These are phyloP conservation scores for Dicrurus megarhynchus DNA, from an alignment of 2,113 vertebrate species.

Conservation along the genomic window DNA sequence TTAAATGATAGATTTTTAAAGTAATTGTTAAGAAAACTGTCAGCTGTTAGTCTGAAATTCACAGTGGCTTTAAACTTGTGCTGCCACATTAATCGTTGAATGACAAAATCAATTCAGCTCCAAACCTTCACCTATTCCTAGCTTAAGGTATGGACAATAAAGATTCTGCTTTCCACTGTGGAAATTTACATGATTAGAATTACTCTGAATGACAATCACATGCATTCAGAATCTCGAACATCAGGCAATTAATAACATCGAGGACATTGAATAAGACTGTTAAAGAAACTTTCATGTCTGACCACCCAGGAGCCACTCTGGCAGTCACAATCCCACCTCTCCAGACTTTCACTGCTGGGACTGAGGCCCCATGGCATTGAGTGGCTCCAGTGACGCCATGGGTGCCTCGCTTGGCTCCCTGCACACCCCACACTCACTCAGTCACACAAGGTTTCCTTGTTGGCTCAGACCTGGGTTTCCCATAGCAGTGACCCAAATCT, in stretches of 20 bases:
- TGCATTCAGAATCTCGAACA: background rate
- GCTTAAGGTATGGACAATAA: background rate
- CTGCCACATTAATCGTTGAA: background rate
- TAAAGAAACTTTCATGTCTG: background rate
- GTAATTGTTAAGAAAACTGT: conserved; percentile 60
- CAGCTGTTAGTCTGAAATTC: conserved; percentile 17
- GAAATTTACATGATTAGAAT: background rate
- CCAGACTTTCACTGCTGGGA: background rate
- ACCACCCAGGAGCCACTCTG: background rate
- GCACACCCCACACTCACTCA: background rate
- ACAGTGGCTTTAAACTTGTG: background rate
- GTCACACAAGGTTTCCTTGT: background rate
- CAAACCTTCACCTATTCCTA: background rate
- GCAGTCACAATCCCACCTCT: background rate
- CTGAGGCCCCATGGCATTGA: accelerated
- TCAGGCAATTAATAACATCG: background rate
- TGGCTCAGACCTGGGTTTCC: background rate
- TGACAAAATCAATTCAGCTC: background rate
- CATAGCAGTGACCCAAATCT: background rate
- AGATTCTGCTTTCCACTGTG: background rate
- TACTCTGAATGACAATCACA: background rate
- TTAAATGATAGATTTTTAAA: conserved; percentile 70
- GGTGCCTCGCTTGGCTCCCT: background rate
- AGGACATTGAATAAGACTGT: background rate
- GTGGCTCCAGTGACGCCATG: background rate